Conservation (phyloP, 2,113 vertebrate genomes). For the Leiothrix lutea region DNA sequence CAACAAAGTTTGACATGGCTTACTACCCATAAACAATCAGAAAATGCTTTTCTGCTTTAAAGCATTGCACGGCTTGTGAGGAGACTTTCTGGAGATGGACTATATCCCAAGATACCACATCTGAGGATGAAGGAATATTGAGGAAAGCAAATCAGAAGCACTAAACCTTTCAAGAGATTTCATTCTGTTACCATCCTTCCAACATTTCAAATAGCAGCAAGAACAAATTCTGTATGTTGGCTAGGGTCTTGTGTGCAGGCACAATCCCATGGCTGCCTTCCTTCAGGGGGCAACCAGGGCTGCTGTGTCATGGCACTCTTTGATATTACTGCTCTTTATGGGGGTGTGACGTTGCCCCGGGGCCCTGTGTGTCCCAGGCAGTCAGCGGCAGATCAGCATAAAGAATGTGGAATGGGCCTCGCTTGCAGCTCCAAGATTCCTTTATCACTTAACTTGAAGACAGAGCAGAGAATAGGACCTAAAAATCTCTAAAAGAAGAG, state of each 20-base stretch:
- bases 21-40: background rate
- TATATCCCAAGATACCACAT: background rate
- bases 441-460: no score
- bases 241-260: background rate
- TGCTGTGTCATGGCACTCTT: no score
- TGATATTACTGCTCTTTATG: no score
- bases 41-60: background rate
- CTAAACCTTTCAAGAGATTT: background rate
- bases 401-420: no score
- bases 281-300: accelerated
- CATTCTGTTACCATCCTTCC: background rate
- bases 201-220: background rate
- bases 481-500: no score
- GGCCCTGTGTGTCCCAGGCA: no score
- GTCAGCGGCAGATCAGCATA: no score
- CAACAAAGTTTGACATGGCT: background rate
- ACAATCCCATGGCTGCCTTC: background rate
- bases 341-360: no score
- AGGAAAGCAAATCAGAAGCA: background rate
- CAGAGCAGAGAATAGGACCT: no score
- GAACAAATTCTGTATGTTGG: background rate
- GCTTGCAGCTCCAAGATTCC: no score
- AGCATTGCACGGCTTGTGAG: background rate
- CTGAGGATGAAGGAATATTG: background rate
- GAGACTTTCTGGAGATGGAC: background rate